phyloP scores from a whole-genome alignment of 2,888 invertebrate genomes.

The Bunonema sp. region DNA sequence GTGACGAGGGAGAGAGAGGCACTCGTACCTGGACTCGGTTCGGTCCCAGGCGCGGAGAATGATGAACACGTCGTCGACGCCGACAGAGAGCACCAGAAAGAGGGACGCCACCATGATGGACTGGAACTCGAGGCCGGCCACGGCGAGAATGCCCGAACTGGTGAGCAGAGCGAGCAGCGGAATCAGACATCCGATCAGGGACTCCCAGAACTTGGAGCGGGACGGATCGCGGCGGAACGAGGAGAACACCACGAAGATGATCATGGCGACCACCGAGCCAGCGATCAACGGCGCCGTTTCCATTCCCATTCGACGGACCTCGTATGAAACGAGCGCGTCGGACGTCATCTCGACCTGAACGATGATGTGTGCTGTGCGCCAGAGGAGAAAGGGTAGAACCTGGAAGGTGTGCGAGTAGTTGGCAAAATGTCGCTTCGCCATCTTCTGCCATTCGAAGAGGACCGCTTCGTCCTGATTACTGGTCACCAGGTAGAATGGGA shows the following conservation, averaged over 20 bases:
- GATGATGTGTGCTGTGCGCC: too few species aligned
- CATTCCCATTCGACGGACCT: slow-evolving; percentile 33
- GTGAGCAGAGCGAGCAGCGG: slow-evolving; percentile 25
- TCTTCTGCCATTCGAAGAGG: slow-evolving; percentile 19
- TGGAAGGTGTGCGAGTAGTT: too few species aligned
- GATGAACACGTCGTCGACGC: slow-evolving; percentile 38
- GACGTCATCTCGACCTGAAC: slow-evolving; percentile 30
- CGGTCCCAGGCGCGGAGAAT: too few species aligned
- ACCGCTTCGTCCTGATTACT: slow-evolving; percentile 16
- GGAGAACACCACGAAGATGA: slow-evolving; percentile 24
- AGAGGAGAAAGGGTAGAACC: too few species aligned
- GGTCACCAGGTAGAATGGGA: slow-evolving; percentile 30
- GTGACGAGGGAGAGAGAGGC: too few species aligned
- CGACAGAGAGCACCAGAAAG: slow-evolving; percentile 36
- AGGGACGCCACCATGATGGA: slow-evolving; percentile 36
- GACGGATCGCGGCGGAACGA: slow-evolving; percentile 22
- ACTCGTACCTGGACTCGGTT: too few species aligned
- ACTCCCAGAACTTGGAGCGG: slow-evolving; percentile 29
- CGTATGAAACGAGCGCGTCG: slow-evolving; percentile 31
- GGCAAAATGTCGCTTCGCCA: too few species aligned
- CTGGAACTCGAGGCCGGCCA: slow-evolving; percentile 21
- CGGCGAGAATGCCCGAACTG: slow-evolving; percentile 18
- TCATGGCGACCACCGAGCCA: slow-evolving; percentile 30
- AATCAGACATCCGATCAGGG: slow-evolving; percentile 28
- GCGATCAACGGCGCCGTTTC: slow-evolving; percentile 31